phyloP scores from a whole-genome alignment of 2,113 vertebrate species.

The Marmota monax region DNA sequence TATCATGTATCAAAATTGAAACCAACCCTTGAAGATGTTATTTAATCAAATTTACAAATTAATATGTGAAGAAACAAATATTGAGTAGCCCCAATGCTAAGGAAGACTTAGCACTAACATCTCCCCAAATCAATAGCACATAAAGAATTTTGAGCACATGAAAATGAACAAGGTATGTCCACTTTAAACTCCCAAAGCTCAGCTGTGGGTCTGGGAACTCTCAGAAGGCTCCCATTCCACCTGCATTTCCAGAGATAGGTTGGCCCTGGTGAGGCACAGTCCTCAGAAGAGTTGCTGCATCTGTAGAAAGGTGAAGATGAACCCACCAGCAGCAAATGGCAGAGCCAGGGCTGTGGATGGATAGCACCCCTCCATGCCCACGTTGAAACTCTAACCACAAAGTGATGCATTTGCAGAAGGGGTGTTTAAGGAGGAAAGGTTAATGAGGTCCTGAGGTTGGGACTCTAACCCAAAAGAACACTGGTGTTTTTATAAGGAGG shows the following conservation, averaged over 20 bases:
- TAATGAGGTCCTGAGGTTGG: not conserved
- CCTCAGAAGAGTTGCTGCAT: not conserved
- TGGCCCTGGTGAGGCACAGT: not conserved
- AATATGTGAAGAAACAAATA: not conserved
- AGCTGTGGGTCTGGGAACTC: not conserved
- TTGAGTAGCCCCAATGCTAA: not conserved
- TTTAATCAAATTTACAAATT: not conserved
- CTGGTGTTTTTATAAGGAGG: not conserved
- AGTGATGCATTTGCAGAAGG: too few species aligned
- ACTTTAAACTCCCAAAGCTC: not conserved
- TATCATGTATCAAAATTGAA: not conserved
- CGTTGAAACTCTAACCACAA: not conserved
- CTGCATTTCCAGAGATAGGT: not conserved
- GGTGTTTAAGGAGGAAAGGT: not conserved
- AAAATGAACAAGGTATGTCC: not conserved
- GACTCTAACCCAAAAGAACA: not conserved
- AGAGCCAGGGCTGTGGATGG: not conserved
- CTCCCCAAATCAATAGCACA: not conserved
- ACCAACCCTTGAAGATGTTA: not conserved
- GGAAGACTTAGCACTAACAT: not conserved
- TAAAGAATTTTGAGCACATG: not conserved
- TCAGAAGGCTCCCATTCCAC: not conserved
- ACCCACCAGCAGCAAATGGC: not conserved
- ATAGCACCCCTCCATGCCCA: not conserved
- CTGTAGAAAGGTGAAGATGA: not conserved